Evolutionary conservation across 1,140 invertebrate species (phyloP), one percentile per base, ranked within the genome.

Genomic region (Grapholita molesta): DNA sequence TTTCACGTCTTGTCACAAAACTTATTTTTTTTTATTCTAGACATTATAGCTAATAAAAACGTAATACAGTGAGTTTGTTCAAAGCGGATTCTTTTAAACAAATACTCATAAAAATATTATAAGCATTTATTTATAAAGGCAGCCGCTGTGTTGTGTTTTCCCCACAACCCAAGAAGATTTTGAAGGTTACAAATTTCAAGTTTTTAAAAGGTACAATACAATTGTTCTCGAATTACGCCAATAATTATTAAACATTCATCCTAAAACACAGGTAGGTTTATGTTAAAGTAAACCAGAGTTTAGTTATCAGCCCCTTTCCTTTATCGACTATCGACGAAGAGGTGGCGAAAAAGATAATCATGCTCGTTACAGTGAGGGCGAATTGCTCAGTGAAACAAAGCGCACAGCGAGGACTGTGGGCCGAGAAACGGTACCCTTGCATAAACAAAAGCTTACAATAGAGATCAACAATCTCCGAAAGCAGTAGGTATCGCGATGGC

Each of bases 361-460:
- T 28, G 55, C 28, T 32, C 24, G 33, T 57, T 21, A 64, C 64
- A 70, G 28, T 66, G 21, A 35, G 57, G 61, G 67, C 64, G 52
- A 66, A 48, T 48, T 48, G 21, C 42, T 7, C 21, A 33, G 23
- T 71, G 67, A 70, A 77, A 73, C 72, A 70, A 68, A 73, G 69
- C 48, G 69, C 66, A 53, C 57, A 70, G 21, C 8, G n/a, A 68
- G 53, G 66, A 75, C 70, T 74, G 69, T 73, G 67, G 73, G 64
- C 66, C 71, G 69, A 70, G 42, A 55, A 78, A 80, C 75, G 74
- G 74, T 67, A 75, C 67, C 68, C 73, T 68, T 73, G 65, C 69
- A 77, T 75, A 76, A 78, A 81, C 66, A 71, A 76, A 74, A 67
- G 57, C 42, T 67, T 67, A 78, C 75, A 74, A 72, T 67, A 38